Base-by-base conservation (phyloP, 2,797 vertebrate genomes). In the Chelon auratus region DNA sequence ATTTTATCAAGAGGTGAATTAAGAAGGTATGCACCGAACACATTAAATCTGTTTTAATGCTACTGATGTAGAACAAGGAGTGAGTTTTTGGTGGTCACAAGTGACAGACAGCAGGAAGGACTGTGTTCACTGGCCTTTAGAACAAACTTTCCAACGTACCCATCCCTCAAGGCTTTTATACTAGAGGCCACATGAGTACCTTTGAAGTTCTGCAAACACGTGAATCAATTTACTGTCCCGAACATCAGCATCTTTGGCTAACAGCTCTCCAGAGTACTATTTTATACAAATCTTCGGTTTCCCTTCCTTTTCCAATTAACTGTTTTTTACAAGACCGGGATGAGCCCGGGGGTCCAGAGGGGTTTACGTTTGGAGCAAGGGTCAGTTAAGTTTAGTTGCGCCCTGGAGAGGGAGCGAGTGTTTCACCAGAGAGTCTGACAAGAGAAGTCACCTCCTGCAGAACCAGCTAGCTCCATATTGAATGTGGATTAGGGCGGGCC, bases 371-470 rank as follows among this genome's bases (percentile, higher is more conserved):
- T 43, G 0, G 62, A 56, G 83, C 84, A 81, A 56, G 36, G 82
- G 87, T 85, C 78, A 54, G 59, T 70, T 81, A 67, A 80, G 78
- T 87, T 89, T 86, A 84, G 81, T 26, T 26, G 70, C 1, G 22
- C 75, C 81, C 78, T 42, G 72, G 82, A 87, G 81, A 82, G 61
- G 48, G 60, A 68, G 66, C 40, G 58, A 80, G 62, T 24, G 72
- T 77, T 89, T 76, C 63, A 80, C 51, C 80, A 72, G 78, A 82
- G 79, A 65, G 60, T 43, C 18, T 42, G 70, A 78, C 78, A 62
- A 42, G 57, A 61, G 77, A 51, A 57, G 68, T 62, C 52, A 42
- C 67, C 54, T 68, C 60, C 47, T 73, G 48, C 72, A 65, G 72
- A 53, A 76, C 74, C 40, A 42, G 74, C 60, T 17, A 12, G 40